Evolutionary conservation across 2,113 vertebrate species (phyloP), one percentile per base, ranked within the genome.

Genomic region (Cochlearius cochlearius): DNA sequence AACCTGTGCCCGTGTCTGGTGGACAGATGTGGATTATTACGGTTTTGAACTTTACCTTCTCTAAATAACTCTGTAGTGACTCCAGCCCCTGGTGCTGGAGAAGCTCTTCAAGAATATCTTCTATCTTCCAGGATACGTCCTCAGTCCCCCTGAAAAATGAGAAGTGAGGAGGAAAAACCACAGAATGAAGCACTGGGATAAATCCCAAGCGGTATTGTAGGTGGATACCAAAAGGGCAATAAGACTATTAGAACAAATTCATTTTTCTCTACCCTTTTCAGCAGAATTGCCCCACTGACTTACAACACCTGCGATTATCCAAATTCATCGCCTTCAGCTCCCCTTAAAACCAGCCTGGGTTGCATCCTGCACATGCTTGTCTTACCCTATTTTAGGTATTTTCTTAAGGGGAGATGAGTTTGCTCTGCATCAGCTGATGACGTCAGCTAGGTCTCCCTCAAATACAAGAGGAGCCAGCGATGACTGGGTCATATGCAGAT

Each of bases 81-180:
- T 93, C 43, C 1, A n/a, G 76, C 7, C 93, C 95, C 36, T 77
- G 95, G 58, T 96, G 94, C 52, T 36, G 77, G 10, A 80, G 56
- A 4, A 98, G 73, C n/a, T 98, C 98, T 49, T 97, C 97, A 50
- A 98, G 90, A 59, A 96, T 25, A 21, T 98, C 97, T 15, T 97
- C 96, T 4, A 18, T 96, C 34, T 91, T 95, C 82, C 89, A 94
- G 1, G 43, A 73, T 3, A 92, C 9, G 7, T 98, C 98, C 71
- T 97, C 85, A 0, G 79, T n/a, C 12, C 90, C 97, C 50, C 98
- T 98, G 55, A 15, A 79, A 88, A 68, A 15, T 5, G 8, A 90
- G 39, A 87, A 8, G 18, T 6, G 22, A 63, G 36, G n/a, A 17
- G 7, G 15, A 15, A 64, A 73, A 60, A 23, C 3, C 26, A 34